These are phyloP conservation scores for Spheniscus mendiculus DNA, from an alignment of 2,113 vertebrate species.

Conservation along the genomic window DNA sequence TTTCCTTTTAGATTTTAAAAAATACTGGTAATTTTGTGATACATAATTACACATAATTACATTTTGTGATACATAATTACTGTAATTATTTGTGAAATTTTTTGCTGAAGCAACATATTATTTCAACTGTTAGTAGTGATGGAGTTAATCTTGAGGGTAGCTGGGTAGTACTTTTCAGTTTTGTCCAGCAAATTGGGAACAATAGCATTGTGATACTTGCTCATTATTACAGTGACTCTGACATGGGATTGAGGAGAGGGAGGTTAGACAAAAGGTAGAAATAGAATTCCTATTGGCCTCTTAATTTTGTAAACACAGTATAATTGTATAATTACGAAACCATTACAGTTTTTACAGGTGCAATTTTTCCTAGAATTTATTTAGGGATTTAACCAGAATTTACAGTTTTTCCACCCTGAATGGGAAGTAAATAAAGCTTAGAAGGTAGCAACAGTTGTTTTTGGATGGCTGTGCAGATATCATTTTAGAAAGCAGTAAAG, in stretches of 20 bases:
- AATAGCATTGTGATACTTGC: neutral
- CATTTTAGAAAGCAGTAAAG: neutral
- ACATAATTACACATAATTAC: neutral
- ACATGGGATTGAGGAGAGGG: neutral
- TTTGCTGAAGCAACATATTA: neutral
- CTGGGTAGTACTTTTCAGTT: neutral
- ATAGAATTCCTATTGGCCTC: neutral
- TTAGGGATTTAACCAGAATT: neutral
- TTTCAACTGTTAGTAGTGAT: neutral
- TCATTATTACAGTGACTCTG: neutral
- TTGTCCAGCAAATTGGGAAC: neutral
- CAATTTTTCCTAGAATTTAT: neutral
- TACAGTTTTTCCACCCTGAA: neutral
- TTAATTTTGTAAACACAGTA: neutral
- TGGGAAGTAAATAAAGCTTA: neutral
- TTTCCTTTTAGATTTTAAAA: too few relatives aligned
- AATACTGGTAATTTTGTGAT: neutral
- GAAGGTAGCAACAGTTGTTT: neutral
- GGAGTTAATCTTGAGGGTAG: neutral
- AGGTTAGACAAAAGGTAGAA: neutral
- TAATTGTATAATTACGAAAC: neutral
- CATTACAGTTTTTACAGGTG: neutral
- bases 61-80: neutral
- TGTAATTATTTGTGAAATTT: neutral
- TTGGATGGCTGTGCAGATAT: neutral